Evolutionary conservation across 2,888 invertebrate genomes (phyloP).

Genomic region (Cheilosia impressa): DNA sequence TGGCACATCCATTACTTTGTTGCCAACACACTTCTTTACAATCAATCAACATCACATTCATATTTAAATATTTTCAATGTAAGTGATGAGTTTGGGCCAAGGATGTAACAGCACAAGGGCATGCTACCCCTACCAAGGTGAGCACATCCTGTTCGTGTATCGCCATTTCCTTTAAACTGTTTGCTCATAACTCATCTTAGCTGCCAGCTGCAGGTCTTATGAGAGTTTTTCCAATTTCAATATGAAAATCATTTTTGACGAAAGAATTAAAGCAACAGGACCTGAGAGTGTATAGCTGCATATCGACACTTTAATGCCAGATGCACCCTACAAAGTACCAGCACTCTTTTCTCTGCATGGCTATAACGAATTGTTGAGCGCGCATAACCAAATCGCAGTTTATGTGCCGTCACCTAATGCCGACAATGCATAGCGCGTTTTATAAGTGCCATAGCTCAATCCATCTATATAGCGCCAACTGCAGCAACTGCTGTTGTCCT

Average conservation of each 20-base stretch:
- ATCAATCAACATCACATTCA: slow-evolving; percentile 40
- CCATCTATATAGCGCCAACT: slow-evolving; percentile 51
- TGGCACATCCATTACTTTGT: slow-evolving; percentile 6
- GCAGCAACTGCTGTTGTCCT: slow-evolving; percentile 38
- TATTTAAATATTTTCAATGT: slow-evolving; percentile 36
- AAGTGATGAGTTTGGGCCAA: slow-evolving; percentile 42
- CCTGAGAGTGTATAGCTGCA: not conserved
- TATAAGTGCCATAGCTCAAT: slow-evolving; percentile 51
- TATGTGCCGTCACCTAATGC: slow-evolving; percentile 70
- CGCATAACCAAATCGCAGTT: slow-evolving; percentile 67
- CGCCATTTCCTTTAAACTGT: slow-evolving; percentile 13
- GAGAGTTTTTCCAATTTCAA: slow-evolving; percentile 68
- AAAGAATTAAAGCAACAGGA: slow-evolving; percentile 51
- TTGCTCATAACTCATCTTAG: slow-evolving; percentile 58
- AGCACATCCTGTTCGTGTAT: not conserved
- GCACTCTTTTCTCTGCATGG: slow-evolving; percentile 35
- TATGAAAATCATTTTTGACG: slow-evolving; percentile 48
- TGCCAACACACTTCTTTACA: slow-evolving; percentile 12
- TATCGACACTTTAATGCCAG: slow-evolving; percentile 36
- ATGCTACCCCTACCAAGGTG: not conserved
- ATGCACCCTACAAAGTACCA: slow-evolving; percentile 22
- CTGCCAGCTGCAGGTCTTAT: slow-evolving; percentile 53
- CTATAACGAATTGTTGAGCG: slow-evolving; percentile 52
- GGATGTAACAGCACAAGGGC: not conserved
- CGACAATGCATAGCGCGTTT: slow-evolving; percentile 56